Evolutionary conservation across 1,140 invertebrate genomes (phyloP), one percentile per base, ranked within the genome.

Genomic region (Drosophila burlai): DNA sequence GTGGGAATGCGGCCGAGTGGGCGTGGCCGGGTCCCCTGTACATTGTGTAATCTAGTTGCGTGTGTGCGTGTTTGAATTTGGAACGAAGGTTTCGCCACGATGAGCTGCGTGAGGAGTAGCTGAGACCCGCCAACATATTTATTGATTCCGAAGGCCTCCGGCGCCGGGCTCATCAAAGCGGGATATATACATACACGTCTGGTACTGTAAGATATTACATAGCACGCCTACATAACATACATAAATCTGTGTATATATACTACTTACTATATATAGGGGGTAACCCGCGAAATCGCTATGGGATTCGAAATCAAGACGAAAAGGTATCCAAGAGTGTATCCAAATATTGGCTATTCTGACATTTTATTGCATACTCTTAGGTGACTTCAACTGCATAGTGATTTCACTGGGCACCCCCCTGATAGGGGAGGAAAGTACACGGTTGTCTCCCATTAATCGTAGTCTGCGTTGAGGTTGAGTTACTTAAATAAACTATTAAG

Each of bases 31-130:
- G 66, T 66, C 66, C 75, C 71, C 57, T 90, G 85, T 90, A 90
- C 55, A 90, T 86, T 90, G 68, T 90, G 86, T 90, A 90, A 91
- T 91, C 81, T 90, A 90, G 65, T 85, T 81, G 59, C 58, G 46
- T 58, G 58, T 75, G 75, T 65, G 26, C 40, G 26, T 45, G 34
- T 63, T 42, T 45, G 49, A 49, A 55, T 62, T 59, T 34, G 10
- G 13, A 62, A 29, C 50, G 40, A 54, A 46, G 43, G 21, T 59
- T 49, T 77, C 42, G 77, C 49, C 52, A 36, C 49, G 54, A 64
- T 69, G 43, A 60, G 38, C 55, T 38, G 50, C 26, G 54, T 50
- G 29, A 61, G 54, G 62, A 60, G 11, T 21, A 57, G 52, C 24
- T 21, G 34, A 59, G 21, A 47, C 29, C 26, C 42, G 15, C n/a